Evolutionary conservation across 2,888 invertebrate species (phyloP), one percentile per base, ranked within the genome.

Genomic region (Gastrophysa polygoni): DNA sequence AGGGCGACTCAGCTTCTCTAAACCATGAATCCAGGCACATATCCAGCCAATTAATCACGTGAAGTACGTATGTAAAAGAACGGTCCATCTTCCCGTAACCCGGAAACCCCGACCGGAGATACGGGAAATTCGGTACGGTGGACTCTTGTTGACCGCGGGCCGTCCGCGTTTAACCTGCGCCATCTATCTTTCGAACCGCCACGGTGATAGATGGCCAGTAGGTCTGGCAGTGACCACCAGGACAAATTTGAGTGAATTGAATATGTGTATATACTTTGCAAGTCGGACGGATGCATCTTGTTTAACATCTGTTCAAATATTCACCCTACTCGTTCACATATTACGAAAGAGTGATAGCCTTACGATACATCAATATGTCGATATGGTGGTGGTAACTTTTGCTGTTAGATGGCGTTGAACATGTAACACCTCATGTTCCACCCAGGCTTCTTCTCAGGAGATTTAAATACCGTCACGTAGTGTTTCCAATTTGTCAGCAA

Each of bases 1-100:
- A n/a, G 38, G 38, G 38, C 14, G 1, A 14, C 14, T 38, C 14
- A 38, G 6, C 38, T 38, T 2, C 38, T 38, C 14, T 38, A 14
- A 14, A 38, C n/a, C n/a, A 2, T 32, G 29, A 2, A 10, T 24
- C 24, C 32, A 32, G 10, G 10, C n/a, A n/a, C 7, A 24, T 24
- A 3, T 3, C 24, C 24, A 3, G 4, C 14, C 14, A n/a, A 38
- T 38, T 38, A n/a, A n/a, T 14, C 57, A 54, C 43, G 34, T 51
- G 54, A 17, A 58, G 57, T 56, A 57, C 57, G 55, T 64, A 64
- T 61, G 58, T 52, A 54, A 64, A 64, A 64, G 61, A 61, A 62
- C 62, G 60, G 63, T 68, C 57, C 64, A 68, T 68, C 68, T 68
- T 64, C 60, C 62, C 48, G 43, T 58, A 62, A 64, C 75, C 76